Percentiles rank a stretch among this genome's conserved stretches.
phyloP scores from a whole-genome alignment of 1,140 invertebrate genomes.

The Portunus trituberculatus region DNA sequence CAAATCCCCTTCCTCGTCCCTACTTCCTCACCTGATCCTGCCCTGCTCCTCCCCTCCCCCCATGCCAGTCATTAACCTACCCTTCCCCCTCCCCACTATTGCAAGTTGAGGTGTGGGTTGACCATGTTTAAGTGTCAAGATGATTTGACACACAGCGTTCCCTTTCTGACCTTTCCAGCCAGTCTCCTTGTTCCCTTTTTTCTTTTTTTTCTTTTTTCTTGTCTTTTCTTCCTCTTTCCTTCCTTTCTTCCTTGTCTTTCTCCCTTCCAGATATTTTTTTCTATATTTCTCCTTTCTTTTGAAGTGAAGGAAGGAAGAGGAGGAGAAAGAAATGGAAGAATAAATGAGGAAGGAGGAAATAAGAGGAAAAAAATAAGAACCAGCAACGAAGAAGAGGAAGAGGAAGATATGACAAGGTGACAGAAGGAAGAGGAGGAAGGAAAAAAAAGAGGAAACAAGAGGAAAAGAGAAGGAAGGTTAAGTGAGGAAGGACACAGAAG shows the following conservation, averaged over 20 bases:
- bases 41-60: not conserved
- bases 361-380: no score
- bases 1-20: not conserved
- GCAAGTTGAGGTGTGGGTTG: constrained; percentile 27
- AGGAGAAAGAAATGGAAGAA: not conserved
- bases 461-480: not conserved
- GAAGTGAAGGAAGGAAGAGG: no score
- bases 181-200: not conserved
- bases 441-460: no score
- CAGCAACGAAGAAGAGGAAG: not conserved
- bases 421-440: no score
- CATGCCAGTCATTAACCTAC: not conserved
- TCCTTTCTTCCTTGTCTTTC: not conserved
- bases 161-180: not conserved
- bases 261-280: not conserved
- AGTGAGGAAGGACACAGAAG: no score
- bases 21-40: not conserved
- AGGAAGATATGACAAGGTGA: not conserved
- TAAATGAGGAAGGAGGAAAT: not conserved
- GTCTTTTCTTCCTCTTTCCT: not conserved
- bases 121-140: constrained; percentile 58
- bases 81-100: not conserved
- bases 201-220: not conserved
- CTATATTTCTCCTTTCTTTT: not conserved
- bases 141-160: constrained; percentile 62